These are phyloP conservation scores for Noctua fimbriata DNA, from an alignment of 2,888 invertebrate genomes.

Conservation along the genomic window DNA sequence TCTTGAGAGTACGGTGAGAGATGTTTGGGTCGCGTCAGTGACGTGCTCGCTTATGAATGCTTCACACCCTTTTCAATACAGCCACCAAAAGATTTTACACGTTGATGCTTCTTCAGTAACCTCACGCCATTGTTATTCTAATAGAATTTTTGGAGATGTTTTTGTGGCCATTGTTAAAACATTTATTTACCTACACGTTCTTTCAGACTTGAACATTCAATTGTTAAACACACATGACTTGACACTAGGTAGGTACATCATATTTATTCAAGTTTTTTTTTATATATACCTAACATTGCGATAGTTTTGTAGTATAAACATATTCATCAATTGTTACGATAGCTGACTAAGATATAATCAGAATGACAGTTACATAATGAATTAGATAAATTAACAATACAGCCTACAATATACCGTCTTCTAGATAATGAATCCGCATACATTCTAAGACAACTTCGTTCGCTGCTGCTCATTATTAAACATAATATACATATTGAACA, in stretches of 20 bases:
- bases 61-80: constrained; percentile 79
- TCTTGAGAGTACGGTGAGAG: constrained; percentile 83
- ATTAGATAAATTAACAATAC: constrained; percentile 26
- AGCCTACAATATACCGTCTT: neutral
- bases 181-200: constrained; percentile 44
- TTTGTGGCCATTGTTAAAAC: constrained; percentile 52
- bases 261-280: constrained; percentile 3
- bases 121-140: constrained; percentile 73
- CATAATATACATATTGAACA: constrained; percentile 48
- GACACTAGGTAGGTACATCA: neutral
- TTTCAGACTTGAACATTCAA: constrained; percentile 28
- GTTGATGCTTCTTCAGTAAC: constrained; percentile 74
- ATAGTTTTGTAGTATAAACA: neutral
- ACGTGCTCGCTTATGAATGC: constrained; percentile 84
- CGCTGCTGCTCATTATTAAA: constrained; percentile 44
- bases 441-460: constrained; percentile 22
- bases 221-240: constrained; percentile 16
- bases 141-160: constrained; percentile 65
- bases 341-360: constrained; percentile 1
- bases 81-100: constrained; percentile 75
- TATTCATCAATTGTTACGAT: neutral
- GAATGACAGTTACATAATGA: constrained; percentile 6
- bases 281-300: neutral
- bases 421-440: constrained; percentile 39
- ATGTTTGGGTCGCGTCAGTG: constrained; percentile 84